Base-by-base conservation (phyloP, 1,140 invertebrate species). In the Aphaenogaster floridana region DNA sequence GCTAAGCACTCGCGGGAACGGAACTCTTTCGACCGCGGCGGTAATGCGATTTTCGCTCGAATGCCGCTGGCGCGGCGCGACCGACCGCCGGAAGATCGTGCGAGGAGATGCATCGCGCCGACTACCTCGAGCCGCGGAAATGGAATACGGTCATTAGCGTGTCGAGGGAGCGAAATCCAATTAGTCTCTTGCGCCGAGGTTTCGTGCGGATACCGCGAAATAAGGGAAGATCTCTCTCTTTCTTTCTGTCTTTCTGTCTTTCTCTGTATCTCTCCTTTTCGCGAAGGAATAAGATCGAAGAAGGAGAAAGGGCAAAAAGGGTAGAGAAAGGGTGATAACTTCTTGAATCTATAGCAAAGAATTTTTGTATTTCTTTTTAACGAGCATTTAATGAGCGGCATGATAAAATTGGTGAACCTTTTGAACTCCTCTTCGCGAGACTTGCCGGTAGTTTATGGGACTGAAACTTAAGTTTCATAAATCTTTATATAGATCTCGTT, bases 141-240 rank as follows among this genome's bases (percentile, higher is more conserved):
- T 90, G 89, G 86, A 91, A 91, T 90, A 91, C 89, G 90, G 89
- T 88, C 90, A 90, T 91, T 91, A 91, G 86, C 89, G 80, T 88
- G 88, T 64, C 76, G 86, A 86, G 89, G 86, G 78, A 87, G 81
- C 71, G 89, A 90, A 91, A 90, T 91, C 89, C 86, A 91, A 91
- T 91, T 91, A 91, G 90, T 87, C 89, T 81, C 88, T 89, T 90
- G 59, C 86, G 39, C 86, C 86, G 86, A 84, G 89, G 89, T 89
- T 89, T 79, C 89, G 89, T 42, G 59, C 34, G 88, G 86, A 52
- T 87, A 76, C 66, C 64, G 63, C 88, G 86, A 83, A 88, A 76
- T 48, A 83, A 77, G 64, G 86, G 68, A 87, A 69, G 64, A n/a
- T 66, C 42, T 48, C 42, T 59, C 21, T 57, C 68, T 57, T 39